Percentiles rank a stretch among this genome's conserved stretches.
Conservation (phyloP, 2,888 invertebrate genomes). For the Diploptera punctata region DNA sequence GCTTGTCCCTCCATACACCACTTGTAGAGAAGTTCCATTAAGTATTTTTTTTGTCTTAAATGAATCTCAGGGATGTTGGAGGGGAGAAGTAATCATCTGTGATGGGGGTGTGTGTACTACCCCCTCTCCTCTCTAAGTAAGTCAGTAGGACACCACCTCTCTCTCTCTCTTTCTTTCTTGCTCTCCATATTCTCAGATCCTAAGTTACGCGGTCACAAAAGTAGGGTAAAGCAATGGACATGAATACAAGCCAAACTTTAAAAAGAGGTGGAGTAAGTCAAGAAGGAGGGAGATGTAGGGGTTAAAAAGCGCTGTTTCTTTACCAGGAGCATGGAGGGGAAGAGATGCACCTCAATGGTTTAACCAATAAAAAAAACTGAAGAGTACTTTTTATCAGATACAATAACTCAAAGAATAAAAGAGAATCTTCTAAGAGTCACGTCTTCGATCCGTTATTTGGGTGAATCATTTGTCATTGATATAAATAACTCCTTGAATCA, state of each 20-base stretch:
- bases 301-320: neutral
- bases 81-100: conserved; percentile 15
- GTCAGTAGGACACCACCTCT: conserved; percentile 19
- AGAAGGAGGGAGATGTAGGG: neutral
- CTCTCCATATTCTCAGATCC: neutral
- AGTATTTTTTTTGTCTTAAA: neutral
- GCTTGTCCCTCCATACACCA: conserved; percentile 13
- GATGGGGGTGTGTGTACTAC: conserved; percentile 28
- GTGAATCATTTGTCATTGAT: neutral
- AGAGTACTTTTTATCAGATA: neutral
- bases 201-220: conserved; percentile 25
- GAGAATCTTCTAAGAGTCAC: neutral
- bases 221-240: conserved; percentile 17
- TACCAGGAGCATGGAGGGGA: neutral
- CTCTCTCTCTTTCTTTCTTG: conserved; percentile 4
- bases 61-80: neutral
- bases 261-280: neutral
- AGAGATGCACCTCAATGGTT: neutral
- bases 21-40: neutral
- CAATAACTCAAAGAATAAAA: neutral
- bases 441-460: neutral
- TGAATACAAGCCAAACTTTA: conserved; percentile 15
- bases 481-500: neutral
- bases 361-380: conserved; percentile 7
- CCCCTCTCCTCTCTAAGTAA: conserved; percentile 17